Percentiles rank a stretch among this genome's conserved stretches.
phyloP scores from a whole-genome alignment of 2,113 vertebrate species.

The Percina caprodes region DNA sequence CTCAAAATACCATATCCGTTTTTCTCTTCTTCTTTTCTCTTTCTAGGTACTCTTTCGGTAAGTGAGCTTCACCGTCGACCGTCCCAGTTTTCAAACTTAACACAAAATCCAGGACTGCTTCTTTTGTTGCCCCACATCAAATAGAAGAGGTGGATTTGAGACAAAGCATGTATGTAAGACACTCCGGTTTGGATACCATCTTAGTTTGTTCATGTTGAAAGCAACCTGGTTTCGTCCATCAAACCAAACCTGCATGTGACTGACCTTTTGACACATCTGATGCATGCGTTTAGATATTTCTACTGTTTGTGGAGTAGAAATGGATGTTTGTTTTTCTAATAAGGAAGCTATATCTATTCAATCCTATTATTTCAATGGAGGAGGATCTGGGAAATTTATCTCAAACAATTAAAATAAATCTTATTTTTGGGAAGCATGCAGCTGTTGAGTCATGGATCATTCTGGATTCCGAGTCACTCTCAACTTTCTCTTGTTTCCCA shows the following conservation, averaged over 20 bases:
- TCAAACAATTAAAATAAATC: neutral
- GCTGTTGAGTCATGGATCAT: neutral
- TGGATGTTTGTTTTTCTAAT: neutral
- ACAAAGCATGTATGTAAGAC: constrained; percentile 13
- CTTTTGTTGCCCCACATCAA: neutral
- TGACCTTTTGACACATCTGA: neutral
- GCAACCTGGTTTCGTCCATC: neutral
- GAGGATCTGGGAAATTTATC: neutral
- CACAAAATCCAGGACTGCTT: neutral
- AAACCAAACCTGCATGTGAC: neutral
- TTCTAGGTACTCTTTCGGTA: constrained; percentile 85
- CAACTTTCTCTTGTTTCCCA: constrained; percentile 5
- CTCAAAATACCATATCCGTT: neutral
- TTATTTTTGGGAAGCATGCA: no score
- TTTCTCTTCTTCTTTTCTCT: constrained; percentile 18
- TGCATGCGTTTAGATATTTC: neutral
- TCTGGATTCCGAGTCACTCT: neutral
- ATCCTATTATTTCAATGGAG: neutral
- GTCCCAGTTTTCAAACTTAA: neutral
- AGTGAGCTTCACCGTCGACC: constrained; percentile 55
- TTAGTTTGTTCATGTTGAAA: constrained; percentile 1
- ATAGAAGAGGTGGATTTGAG: constrained; percentile 23
- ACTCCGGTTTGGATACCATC: neutral
- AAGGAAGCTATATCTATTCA: neutral
- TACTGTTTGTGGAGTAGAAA: neutral